Base-by-base conservation (phyloP, 2,113 vertebrate species). In the Taxidea taxus region DNA sequence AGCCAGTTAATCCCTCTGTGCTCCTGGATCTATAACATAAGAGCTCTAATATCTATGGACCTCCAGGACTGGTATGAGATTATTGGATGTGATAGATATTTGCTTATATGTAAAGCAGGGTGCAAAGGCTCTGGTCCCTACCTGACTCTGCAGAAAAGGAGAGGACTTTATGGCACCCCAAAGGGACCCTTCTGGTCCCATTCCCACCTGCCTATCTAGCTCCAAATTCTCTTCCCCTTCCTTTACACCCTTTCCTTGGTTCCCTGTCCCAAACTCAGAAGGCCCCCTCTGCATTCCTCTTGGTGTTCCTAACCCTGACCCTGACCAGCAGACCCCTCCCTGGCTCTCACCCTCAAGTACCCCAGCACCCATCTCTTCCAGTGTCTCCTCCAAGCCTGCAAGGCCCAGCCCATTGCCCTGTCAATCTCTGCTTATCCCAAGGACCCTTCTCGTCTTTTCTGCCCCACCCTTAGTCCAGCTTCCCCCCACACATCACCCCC, bases 401-500 rank as follows among this genome's bases (percentile, higher is more conserved):
- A 25, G 37, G 21, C 58, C 31, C 44, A 29, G 3, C 25, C 77
- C 47, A 34, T 13, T 21, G 8, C 47, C 66, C 18, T 9, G 1
- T 15, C 21, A 21, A 13, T 23, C 74, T 54, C 58, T n/a, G 42
- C 18, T 29, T 23, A 7, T 34, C 70, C 12, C 12, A 68, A 27
- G 18, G 23, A 21, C 15, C 27, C 23, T 80, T 15, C 10, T 25
- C 3, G 15, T 74, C 81, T 56, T 89, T 14, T 44, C 44, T 58
- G 31, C 6, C 10, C 8, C 5, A 75, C 16, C 27, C 44, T 60
- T 27, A 3, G 16, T 12, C 34, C 62, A 21, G 42, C 66, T 44
- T 47, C 15, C 27, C 49, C 49, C 31, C 14, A 13, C 0, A 31
- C 15, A 25, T 13, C 29, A 0, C 14, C 20, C 13, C 31, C 3